phyloP scores from a whole-genome alignment of 2,888 invertebrate species.

The Trissonchulus sp. region DNA sequence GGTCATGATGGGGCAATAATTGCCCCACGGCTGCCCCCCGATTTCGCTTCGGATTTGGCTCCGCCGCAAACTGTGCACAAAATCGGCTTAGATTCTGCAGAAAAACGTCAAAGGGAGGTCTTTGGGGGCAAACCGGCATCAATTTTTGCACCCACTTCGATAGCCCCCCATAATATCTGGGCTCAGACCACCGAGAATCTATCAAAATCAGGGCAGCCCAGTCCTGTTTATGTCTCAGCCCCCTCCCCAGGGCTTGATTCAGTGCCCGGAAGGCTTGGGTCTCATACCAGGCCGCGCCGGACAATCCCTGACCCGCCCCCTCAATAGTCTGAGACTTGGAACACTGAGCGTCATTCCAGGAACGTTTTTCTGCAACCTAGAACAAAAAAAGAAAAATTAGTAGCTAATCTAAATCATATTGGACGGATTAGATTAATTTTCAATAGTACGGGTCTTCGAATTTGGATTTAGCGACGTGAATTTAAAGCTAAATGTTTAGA shows the following conservation, averaged over 20 bases:
- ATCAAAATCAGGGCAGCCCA: conserved; percentile 73
- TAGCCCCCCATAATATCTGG: neutral
- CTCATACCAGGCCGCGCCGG: conserved; percentile 62
- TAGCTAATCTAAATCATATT: no score
- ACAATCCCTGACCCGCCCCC: no score
- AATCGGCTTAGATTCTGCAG: neutral
- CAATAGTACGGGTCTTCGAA: no score
- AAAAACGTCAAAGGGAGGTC: neutral
- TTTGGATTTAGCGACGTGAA: no score
- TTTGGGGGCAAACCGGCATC: neutral
- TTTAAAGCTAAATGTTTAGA: no score
- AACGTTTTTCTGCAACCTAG: no score
- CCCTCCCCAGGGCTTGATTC: conserved; percentile 69
- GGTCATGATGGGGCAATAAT: no score
- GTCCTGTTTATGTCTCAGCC: conserved; percentile 58
- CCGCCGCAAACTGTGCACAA: neutral
- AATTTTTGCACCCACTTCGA: conserved; percentile 20
- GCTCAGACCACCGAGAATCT: conserved; percentile 61
- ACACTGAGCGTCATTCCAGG: no score
- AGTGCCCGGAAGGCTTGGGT: conserved; percentile 67
- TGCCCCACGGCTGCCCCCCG: no score
- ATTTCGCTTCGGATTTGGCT: neutral
- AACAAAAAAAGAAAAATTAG: no score
- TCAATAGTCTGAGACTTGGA: no score
- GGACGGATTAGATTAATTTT: conserved; percentile 35